Evolutionary conservation across 2,113 vertebrate genomes (phyloP).

Genomic region (Theristicus caerulescens): DNA sequence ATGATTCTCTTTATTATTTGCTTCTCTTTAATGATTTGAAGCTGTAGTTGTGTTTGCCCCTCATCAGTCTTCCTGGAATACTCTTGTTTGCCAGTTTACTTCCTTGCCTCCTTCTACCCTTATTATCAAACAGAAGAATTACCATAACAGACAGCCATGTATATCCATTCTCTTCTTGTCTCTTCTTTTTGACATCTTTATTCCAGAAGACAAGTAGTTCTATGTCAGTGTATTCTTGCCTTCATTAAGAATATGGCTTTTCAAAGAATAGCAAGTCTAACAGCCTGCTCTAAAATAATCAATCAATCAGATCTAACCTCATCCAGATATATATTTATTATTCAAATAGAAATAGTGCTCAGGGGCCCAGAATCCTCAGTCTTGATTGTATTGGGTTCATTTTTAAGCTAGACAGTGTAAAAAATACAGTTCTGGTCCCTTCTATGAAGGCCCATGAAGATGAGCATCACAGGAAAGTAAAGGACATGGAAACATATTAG

Average conservation of each 20-base stretch:
- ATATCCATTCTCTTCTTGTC: background rate
- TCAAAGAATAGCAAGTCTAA: background rate
- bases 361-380: background rate
- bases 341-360: background rate
- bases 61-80: background rate
- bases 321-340: background rate
- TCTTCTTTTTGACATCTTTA: background rate
- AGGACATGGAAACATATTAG: background rate
- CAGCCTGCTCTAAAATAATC: background rate
- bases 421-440: background rate
- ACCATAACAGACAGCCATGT: background rate
- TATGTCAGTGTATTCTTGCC: background rate
- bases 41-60: background rate
- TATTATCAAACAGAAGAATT: background rate
- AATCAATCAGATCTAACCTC: background rate
- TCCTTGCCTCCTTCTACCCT: background rate
- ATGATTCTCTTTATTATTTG: background rate
- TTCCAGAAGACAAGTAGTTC: background rate
- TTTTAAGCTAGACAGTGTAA: background rate
- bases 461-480: background rate
- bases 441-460: background rate
- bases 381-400: background rate
- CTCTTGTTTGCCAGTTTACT: background rate
- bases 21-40: background rate
- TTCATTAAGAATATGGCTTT: background rate